Evolutionary conservation across 2,797 vertebrate genomes (phyloP), one percentile per base, ranked within the genome.

Genomic region (Scyliorhinus canicula): DNA sequence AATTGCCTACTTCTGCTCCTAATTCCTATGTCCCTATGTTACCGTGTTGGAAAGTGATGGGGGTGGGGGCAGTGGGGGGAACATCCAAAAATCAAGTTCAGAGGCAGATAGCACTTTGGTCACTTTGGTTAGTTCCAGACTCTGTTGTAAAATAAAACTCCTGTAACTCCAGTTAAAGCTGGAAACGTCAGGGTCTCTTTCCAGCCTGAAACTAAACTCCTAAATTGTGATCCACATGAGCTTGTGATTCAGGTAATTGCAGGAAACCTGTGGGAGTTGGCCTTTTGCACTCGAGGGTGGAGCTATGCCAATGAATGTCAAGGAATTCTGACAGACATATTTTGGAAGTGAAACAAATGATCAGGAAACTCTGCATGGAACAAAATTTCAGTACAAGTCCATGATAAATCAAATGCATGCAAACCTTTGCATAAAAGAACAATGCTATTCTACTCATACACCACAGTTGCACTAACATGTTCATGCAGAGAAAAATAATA

Each of bases 11-110:
- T n/a, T n/a, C n/a, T n/a, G n/a, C n/a, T n/a, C n/a, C n/a, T n/a
- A n/a, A n/a, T n/a, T n/a, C n/a, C n/a, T n/a, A n/a, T n/a, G n/a
- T n/a, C n/a, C n/a, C n/a, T n/a, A n/a, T n/a, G n/a, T n/a, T n/a
- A 44, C 8, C 40, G 4, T 79, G 16, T 40, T 24, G 5, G 16
- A 44, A 44, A 79, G 16, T 44, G 14, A 26, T 86, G 28, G 47
- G 14, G 11, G 12, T 0, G 4, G 26, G 12, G 28, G 47, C 8
- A 21, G 0, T 0, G 2, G 6, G 9, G 82, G 19, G 6, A n/a
- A n/a, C n/a, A 26, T 28, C 21, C 26, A 50, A 47, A 84, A 24
- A 50, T n/a, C n/a, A 14, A 19, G 77, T 79, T 79, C 77, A 79
- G 16, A 44, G 35, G 35, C 71, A n/a, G 71, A 77, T 35, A 77